Base-by-base conservation (phyloP, 2,113 vertebrate species). In the Cynopterus brachyotis region DNA sequence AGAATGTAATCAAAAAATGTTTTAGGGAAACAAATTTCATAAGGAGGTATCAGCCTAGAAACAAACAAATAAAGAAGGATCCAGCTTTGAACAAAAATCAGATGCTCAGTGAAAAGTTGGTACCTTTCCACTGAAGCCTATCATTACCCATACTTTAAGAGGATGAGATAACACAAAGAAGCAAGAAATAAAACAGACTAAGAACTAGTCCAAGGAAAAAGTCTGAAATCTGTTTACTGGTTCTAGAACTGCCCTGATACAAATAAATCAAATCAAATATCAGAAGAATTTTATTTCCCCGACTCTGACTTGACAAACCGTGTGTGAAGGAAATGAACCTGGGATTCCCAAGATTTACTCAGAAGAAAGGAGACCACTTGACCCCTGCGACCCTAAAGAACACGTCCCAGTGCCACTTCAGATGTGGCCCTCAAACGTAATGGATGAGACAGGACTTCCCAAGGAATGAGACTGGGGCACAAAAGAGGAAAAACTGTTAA, bases 231-330 rank as follows among this genome's bases (percentile, higher is more conserved):
- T 20, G 15, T 89, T 73, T 20, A 59, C 9, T 60, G 47, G 6
- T n/a, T 9, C 32, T 66, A 60, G 11, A 93, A 53, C 11, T 72
- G 6, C 59, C n/a, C 59, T 50, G 24, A 94, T 84, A 45, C 5
- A 94, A 80, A 69, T n/a, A 59, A 30, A 42, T 42, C 35, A 75
- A 62, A 80, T 40, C 40, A 85, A 95, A 53, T 45, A 53, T 19
- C 20, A 22, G 3, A 59, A 0, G 5, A 20, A 50, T 24, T 75
- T 13, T 47, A 57, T 64, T 59, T 73, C 16, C 20, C 62, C 70
- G 20, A 57, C 8, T 57, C 42, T 94, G 1, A 37, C 12, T 4
- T 40, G 28, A 89, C 32, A 81, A 82, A 40, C 24, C 22, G 12
- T 50, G 0, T 59, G 24, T 32, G 28, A 47, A 17, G 45, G 83